phyloP scores from a whole-genome alignment of 2,888 invertebrate genomes.

The Dicyrtomina minuta region DNA sequence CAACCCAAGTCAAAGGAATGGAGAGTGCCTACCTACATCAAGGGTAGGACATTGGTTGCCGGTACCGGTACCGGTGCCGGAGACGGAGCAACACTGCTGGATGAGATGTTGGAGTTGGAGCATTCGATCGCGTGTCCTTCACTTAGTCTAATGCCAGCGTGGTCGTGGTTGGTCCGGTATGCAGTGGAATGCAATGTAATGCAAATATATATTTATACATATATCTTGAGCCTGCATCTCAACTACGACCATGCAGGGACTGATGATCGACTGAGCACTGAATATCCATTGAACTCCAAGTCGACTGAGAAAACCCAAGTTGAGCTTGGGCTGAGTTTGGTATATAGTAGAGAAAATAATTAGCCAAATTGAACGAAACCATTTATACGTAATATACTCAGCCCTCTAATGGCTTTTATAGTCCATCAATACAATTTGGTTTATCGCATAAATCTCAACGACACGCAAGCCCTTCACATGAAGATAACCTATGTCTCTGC shows the following conservation, averaged over 20 bases:
- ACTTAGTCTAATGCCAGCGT: no score
- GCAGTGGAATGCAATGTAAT: not conserved
- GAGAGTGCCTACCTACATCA: no score
- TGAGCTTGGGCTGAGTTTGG: not conserved
- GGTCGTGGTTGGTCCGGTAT: no score
- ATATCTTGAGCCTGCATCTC: not conserved
- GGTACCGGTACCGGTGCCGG: no score
- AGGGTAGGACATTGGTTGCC: no score
- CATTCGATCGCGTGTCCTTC: slow-evolving; percentile 15
- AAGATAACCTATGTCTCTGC: not conserved
- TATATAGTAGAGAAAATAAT: slow-evolving; percentile 37
- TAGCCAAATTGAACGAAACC: slow-evolving; percentile 41
- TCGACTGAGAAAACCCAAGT: not conserved
- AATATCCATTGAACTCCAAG: not conserved
- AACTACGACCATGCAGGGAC: not conserved
- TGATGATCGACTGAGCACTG: not conserved
- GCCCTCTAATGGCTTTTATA: slow-evolving; percentile 38
- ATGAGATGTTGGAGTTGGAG: not conserved
- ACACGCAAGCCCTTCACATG: slow-evolving; percentile 35
- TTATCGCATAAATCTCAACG: slow-evolving; percentile 40
- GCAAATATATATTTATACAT: slow-evolving; percentile 25
- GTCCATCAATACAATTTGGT: slow-evolving; percentile 40
- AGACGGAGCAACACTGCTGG: not conserved
- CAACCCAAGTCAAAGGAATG: not conserved
- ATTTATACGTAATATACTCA: slow-evolving; percentile 41